Conservation (phyloP, 2,113 vertebrate species). For the Perca schrenkii region DNA sequence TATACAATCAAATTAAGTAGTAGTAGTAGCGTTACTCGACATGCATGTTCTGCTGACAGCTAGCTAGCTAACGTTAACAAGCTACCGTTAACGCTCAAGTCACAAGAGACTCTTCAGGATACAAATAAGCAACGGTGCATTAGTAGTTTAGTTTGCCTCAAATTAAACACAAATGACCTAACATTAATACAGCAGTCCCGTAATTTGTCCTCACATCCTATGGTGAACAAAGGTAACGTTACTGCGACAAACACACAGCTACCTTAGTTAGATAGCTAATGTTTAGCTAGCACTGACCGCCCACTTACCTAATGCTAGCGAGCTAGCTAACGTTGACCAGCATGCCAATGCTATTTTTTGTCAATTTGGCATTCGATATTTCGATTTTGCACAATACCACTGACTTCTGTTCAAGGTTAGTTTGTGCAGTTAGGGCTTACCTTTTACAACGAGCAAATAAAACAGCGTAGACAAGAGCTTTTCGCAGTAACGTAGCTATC, state of each 20-base stretch:
- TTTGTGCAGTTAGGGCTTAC: constrained; percentile 4
- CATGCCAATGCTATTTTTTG: no score
- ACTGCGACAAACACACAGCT: no score
- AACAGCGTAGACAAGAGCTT: background rate
- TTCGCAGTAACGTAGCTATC: background rate
- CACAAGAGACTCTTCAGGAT: background rate
- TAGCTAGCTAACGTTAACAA: background rate
- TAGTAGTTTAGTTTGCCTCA: no score
- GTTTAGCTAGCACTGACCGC: constrained; percentile 11
- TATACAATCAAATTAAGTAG: background rate
- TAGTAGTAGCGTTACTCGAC: no score
- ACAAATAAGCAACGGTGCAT: background rate
- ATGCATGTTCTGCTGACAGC: background rate
- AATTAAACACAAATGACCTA: rapidly evolving
- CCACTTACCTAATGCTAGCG: background rate
- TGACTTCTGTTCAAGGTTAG: rapidly evolving
- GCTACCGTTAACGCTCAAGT: background rate
- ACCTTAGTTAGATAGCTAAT: background rate
- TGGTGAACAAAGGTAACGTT: no score
- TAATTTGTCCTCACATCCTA: no score
- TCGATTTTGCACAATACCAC: rapidly evolving
- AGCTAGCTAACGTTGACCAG: background rate
- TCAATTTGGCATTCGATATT: rapidly evolving
- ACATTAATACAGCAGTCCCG: background rate
- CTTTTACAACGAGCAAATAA: background rate